phyloP scores from a whole-genome alignment of 2,113 vertebrate species.

The Zosterops hypoxanthus region DNA sequence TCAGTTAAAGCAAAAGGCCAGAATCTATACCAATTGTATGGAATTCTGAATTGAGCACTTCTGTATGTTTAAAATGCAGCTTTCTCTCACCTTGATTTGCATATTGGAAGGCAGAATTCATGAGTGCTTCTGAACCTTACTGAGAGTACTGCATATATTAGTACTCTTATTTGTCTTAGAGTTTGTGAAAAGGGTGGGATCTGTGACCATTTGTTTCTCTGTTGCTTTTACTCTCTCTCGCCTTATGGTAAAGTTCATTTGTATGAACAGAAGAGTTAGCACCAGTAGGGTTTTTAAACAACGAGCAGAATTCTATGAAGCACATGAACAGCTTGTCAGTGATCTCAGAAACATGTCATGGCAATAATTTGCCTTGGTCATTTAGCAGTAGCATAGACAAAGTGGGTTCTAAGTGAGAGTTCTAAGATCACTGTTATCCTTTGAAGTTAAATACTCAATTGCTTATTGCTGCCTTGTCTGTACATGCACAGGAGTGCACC shows the following conservation, averaged over 20 bases:
- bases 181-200: neutral
- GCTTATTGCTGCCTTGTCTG: neutral
- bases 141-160: neutral
- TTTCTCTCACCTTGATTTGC: neutral
- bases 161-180: neutral
- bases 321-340: neutral
- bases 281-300: neutral
- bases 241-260: neutral
- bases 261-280: neutral
- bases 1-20: neutral
- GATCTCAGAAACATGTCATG: neutral
- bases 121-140: neutral
- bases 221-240: neutral
- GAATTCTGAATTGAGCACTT: neutral
- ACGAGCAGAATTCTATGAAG: neutral
- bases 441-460: neutral
- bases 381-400: neutral
- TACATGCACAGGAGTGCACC: accelerated
- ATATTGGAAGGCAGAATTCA: neutral
- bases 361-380: neutral
- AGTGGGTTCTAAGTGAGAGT: neutral
- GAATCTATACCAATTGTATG: neutral
- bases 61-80: neutral
- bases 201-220: neutral
- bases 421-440: neutral